Conservation (phyloP, 1,140 invertebrate species). For the Macrobrachium nipponense region DNA sequence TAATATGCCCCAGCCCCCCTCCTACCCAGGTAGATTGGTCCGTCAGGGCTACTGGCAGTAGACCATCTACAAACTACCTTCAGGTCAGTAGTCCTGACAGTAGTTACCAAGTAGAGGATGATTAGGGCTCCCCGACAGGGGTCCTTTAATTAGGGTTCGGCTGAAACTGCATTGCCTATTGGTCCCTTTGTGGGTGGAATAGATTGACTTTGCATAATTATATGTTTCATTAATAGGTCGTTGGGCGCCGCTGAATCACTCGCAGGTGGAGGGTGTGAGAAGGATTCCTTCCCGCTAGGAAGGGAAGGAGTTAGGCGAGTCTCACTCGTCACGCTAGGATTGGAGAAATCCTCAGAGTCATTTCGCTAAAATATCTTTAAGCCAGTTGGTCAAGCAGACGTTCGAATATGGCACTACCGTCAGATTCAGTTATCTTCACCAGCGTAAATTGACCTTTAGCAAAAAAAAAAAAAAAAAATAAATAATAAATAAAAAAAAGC, state of each 20-base stretch:
- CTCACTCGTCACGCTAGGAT: background rate
- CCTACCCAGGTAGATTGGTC: background rate
- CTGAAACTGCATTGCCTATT: slow-evolving; percentile 12
- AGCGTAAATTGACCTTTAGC: too few species aligned
- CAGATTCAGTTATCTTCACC: too few species aligned
- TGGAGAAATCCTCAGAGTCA: background rate
- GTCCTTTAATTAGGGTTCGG: background rate
- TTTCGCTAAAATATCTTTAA: too few species aligned
- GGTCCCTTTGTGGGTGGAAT: slow-evolving; percentile 14
- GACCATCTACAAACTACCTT: too few species aligned
- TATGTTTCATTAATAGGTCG: slow-evolving; percentile 59
- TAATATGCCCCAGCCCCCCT: background rate
- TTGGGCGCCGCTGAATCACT: slow-evolving; percentile 15
- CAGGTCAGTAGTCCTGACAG: too few species aligned
- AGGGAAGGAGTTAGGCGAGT: too few species aligned
- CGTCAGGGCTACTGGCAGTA: background rate
- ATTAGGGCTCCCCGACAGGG: background rate
- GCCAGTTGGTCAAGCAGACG: too few species aligned
- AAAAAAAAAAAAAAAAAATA: too few species aligned
- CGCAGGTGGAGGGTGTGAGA: background rate
- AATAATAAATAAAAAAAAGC: too few species aligned
- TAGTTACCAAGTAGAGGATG: background rate
- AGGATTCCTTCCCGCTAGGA: background rate
- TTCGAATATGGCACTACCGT: too few species aligned
- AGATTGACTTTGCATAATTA: slow-evolving; percentile 55